Evolutionary conservation across 1,140 invertebrate genomes (phyloP), one percentile per base, ranked within the genome.

Genomic region (Brachionus sp.): DNA sequence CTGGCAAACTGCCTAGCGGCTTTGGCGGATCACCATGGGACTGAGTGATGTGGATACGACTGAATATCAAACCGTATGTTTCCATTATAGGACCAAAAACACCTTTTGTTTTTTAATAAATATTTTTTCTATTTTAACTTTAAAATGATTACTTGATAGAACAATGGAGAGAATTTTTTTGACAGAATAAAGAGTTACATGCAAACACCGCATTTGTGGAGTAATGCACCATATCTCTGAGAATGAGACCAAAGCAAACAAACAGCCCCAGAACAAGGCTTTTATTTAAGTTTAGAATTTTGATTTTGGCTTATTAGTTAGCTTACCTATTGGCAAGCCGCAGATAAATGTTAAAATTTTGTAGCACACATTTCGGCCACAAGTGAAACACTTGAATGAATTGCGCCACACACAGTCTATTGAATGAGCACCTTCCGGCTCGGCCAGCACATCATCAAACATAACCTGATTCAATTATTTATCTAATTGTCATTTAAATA

Each of bases 351-450:
- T 80, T 10, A 80, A 66, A 13, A 80, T 80, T 66, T 80, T 80
- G 50, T 80, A 80, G 50, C 77, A 80, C 57, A 80, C 19, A 62
- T 80, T 80, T 62, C 77, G 7, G 13, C 77, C 77, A 80, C 77
- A 80, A 25, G 13, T 62, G 33, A 80, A 80, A 19, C 77, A 80
- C 12, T 80, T 80, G 37, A 16, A 62, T 3, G 77, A 57, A 37
- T 80, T 80, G 9, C 77, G 77, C 77, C 77, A 80, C 7, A 80
- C 50, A 62, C 77, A 80, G 5, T 29, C 23, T 0, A 53, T 12
- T 2, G 77, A 80, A 25, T 80, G 77, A 12, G 50, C 77, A 42
- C 77, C 77, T 44, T 80, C 77, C 5, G 77, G 77, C 29, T 80
- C 77, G 12, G 77, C 77, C 57, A 80, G 5, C 12, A 80, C 77